Conservation (phyloP, 2,113 vertebrate genomes). For the Diglossa brunneiventris region DNA sequence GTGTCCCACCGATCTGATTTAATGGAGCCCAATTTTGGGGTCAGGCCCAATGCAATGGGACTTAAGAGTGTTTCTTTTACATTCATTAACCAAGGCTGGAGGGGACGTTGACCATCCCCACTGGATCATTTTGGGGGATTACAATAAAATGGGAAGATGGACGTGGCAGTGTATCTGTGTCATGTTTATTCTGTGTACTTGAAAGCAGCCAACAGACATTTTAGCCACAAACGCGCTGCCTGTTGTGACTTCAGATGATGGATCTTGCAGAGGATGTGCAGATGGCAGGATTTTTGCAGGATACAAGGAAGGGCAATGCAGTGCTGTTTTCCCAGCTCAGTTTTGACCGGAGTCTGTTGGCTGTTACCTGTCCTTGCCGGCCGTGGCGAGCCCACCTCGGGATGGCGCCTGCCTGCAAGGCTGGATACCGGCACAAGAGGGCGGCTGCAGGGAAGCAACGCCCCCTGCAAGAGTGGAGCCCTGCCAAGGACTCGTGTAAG, state of each 20-base stretch:
- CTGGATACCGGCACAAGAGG: background rate
- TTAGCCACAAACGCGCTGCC: rapidly evolving
- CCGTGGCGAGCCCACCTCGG: background rate
- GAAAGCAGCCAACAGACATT: background rate
- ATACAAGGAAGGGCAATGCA: background rate
- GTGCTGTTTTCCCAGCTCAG: background rate
- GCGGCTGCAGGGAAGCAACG: background rate
- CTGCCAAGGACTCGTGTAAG: background rate
- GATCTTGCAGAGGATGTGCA: background rate
- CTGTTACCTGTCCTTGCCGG: rapidly evolving
- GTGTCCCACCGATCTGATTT: background rate
- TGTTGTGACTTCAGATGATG: background rate
- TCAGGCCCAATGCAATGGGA: background rate
- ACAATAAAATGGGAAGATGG: constrained; percentile 55
- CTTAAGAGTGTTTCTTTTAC: background rate
- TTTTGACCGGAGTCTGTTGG: background rate
- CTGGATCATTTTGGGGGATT: background rate
- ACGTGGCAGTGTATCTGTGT: background rate
- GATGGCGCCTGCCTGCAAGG: background rate
- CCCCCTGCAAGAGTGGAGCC: background rate
- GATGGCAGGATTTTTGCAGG: background rate
- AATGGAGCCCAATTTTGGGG: background rate
- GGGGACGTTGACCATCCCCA: background rate
- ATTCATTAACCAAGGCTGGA: background rate
- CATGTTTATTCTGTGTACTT: background rate